These are phyloP conservation scores for Pogoniulus pusillus DNA, from an alignment of 2,797 vertebrate species.

Conservation along the genomic window DNA sequence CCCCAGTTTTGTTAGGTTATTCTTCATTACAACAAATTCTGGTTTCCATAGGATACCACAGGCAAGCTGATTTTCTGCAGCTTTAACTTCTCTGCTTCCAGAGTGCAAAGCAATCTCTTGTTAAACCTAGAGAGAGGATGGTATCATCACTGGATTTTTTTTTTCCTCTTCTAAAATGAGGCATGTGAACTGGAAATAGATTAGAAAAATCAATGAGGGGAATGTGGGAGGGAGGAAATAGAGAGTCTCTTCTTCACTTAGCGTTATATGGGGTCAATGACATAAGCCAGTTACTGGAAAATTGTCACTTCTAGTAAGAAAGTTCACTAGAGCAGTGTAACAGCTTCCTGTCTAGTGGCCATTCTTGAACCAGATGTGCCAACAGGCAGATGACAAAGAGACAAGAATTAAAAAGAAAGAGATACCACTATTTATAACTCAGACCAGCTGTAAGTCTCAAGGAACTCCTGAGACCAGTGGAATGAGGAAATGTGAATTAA, in stretches of 20 bases:
- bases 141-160: not conserved
- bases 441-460: constrained; percentile 3
- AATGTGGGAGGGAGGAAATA: not conserved
- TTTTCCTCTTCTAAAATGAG: constrained; percentile 21
- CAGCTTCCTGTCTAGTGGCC: not conserved
- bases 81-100: not conserved
- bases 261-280: not conserved
- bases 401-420: constrained; percentile 13
- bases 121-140: not conserved
- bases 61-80: not conserved
- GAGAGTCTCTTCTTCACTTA: not conserved
- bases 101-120: constrained; percentile 13
- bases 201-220: constrained; percentile 52
- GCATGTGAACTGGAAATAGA: not conserved
- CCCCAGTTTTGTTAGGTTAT: not conserved
- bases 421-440: constrained; percentile 40
- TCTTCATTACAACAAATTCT: not conserved
- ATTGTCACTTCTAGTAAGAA: not conserved
- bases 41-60: not conserved
- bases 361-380: not conserved
- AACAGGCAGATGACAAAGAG: constrained; percentile 18
- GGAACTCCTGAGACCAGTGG: constrained; percentile 13
- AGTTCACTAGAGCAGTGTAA: not conserved
- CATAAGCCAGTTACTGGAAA: constrained; percentile 7
- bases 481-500: constrained; percentile 23